Evolutionary conservation across 2,797 vertebrate genomes (phyloP), one percentile per base, ranked within the genome.

Genomic region (Gallirallus australis): DNA sequence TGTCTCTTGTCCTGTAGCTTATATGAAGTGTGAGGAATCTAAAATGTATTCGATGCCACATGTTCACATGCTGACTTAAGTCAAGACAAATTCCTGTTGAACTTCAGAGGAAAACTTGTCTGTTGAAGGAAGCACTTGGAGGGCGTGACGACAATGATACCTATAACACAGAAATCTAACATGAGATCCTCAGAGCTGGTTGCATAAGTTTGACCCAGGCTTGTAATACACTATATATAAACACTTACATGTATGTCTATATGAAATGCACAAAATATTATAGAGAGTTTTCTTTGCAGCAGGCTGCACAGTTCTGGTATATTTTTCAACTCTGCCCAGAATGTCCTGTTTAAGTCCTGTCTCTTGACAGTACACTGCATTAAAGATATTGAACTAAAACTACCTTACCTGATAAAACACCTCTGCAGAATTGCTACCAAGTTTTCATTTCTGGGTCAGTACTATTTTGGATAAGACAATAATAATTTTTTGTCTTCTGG

Each of bases 381-480:
- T 45, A 45, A 39, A 56, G 42, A 30, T 27, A 52, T 6, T 39
- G 27, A 57, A 48, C 47, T 61, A n/a, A 73, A 70, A 56, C 27
- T 23, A 0, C 6, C 11, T 57, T 59, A 56, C n/a, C 42, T 56
- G 15, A 6, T 17, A 23, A 56, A 63, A 45, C 11, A n/a, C 11
- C 31, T 31, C 31, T 42, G 23, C 21, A 28, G 28, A 24, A 53
- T 39, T 27, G 15, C 33, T 83, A 17, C 13, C n/a, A 20, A 12
- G 30, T 76, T 79, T 70, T 48, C 3, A 25, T 92, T 97, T 97
- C 94, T 95, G 95, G 77, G 77, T 97, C 82, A 92, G 93, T 94
- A 25, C 37, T 96, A 97, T 96, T 96, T 94, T 97, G 94, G 92
- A 94, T 96, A 93, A 96, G 96, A 83, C 72, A 95, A 91, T 88